Conservation (phyloP, 2,797 vertebrate genomes). For the Octomys mimax region DNA sequence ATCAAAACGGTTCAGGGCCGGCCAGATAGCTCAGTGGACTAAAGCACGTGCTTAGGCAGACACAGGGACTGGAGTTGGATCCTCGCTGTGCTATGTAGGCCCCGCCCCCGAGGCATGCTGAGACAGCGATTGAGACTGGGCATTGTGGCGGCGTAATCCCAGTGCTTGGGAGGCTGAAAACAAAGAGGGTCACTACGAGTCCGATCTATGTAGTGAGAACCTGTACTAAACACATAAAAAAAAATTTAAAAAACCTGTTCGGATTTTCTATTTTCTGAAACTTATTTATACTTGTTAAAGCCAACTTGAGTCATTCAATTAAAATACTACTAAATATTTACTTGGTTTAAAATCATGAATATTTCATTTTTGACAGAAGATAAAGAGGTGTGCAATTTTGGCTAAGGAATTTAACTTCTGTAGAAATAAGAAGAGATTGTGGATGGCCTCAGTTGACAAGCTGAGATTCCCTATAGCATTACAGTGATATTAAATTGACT, state of each 20-base stretch:
- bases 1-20: neutral
- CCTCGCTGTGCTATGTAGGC: too few relatives aligned
- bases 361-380: slow-evolving; percentile 38
- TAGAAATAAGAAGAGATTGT: neutral
- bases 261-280: slow-evolving; percentile 18
- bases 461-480: neutral
- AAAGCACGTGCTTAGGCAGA: too few relatives aligned
- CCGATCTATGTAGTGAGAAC: too few relatives aligned
- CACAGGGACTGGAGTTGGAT: too few relatives aligned
- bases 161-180: too few relatives aligned
- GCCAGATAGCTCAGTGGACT: too few relatives aligned
- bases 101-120: too few relatives aligned
- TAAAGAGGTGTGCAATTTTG: slow-evolving; percentile 33
- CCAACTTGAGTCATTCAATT: slow-evolving; percentile 28
- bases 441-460: neutral
- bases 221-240: too few relatives aligned
- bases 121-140: too few relatives aligned
- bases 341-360: neutral
- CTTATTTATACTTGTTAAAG: slow-evolving; percentile 28
- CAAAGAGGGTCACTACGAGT: too few relatives aligned
- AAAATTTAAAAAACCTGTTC: too few relatives aligned
- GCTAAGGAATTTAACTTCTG: slow-evolving; percentile 22
- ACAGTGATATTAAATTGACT: neutral
- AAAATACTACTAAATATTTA: neutral
- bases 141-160: too few relatives aligned